Base-by-base conservation (phyloP, 1,140 invertebrate species). In the Zaprionus tsacasi region DNA sequence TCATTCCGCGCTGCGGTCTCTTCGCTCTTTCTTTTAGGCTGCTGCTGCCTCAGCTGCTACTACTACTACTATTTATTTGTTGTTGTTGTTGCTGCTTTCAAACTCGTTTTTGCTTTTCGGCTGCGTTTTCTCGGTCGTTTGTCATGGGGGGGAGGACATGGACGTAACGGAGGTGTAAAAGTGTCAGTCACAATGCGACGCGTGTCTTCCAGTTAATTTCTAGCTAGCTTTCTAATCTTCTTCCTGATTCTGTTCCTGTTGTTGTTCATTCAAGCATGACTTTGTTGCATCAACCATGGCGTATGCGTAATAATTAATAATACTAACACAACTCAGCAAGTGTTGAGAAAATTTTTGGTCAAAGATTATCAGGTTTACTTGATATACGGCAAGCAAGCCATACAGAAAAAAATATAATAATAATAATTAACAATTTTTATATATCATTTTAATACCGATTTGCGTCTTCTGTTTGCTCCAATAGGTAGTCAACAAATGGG, bases 401-500 rank as follows among this genome's bases (percentile, higher is more conserved):
- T 3, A 30, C 3, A 30, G 1, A 30, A 30, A 30, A 30, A 1
- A 30, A 5, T 30, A 6, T 45, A 38, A 10, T 35, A 35, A 30
- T 30, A 30, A 30, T 30, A 5, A 30, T 38, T 8, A 59, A 6
- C 0, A 40, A 38, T 27, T n/a, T 21, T n/a, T 38, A 33, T 40
- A 12, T 21, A 7, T 15, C 8, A 48, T 33, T 60, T 27, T 30
- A 8, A 10, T 17, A 12, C 30, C 2, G 3, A 25, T 13, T 45
- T 33, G 0, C 11, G 52, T 11, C n/a, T 40, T 27, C 25, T 4
- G 13, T 27, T 1, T 57, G 11, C 12, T 70, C 63, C 2, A 10
- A 10, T 50, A 76, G 74, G 55, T 76, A 80, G 74, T 81, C 78
- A 88, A 88, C 85, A 82, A 88, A 88, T 88, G 83, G 83, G 83